phyloP scores from a whole-genome alignment of 2,888 invertebrate genomes.

The Aquatica leii region DNA sequence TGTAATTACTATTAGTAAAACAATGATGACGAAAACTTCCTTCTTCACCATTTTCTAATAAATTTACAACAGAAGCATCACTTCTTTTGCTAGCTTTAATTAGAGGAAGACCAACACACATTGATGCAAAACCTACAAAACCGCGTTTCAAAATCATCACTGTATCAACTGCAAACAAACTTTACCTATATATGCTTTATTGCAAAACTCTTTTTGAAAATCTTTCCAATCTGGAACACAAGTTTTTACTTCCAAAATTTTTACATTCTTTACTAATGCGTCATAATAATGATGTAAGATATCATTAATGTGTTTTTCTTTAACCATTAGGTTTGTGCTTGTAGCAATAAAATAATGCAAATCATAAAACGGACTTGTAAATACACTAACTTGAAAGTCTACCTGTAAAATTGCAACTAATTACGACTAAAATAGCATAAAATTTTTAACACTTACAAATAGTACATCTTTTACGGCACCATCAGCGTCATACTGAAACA shows the following conservation, averaged over 20 bases:
- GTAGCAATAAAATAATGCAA: background rate
- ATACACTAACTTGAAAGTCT: background rate
- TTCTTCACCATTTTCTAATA: background rate
- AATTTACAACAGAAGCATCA: background rate
- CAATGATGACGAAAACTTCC: background rate
- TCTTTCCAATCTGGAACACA: background rate
- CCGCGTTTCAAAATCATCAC: background rate
- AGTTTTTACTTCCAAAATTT: background rate
- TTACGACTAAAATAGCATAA: too few relatives aligned
- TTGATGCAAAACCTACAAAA: background rate
- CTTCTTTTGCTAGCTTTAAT: background rate
- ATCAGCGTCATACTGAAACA: too few relatives aligned
- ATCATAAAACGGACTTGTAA: background rate
- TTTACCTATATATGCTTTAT: background rate
- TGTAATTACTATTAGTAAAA: too few relatives aligned
- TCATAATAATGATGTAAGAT: background rate
- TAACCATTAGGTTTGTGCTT: background rate
- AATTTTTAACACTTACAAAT: too few relatives aligned
- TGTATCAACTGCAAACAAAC: background rate
- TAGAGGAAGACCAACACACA: background rate
- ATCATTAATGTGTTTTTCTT: background rate
- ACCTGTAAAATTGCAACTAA: background rate
- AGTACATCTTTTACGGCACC: too few relatives aligned
- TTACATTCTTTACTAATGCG: background rate
- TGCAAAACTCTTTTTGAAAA: background rate